Base-by-base conservation (phyloP, 92 coral and sea anemone genomes). In the Bergia puertoricense region DNA sequence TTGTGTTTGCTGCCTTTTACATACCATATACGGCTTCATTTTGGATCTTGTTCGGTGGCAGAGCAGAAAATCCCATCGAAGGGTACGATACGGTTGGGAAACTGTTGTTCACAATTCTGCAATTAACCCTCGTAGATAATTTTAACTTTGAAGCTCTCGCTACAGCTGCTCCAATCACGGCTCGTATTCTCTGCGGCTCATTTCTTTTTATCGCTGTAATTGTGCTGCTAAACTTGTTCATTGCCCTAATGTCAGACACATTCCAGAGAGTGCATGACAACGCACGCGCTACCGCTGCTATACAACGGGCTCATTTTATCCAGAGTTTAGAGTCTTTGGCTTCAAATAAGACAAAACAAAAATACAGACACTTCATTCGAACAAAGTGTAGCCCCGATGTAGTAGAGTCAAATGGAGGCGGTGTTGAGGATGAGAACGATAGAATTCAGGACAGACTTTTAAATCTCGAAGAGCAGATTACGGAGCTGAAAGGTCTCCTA, bases 181-280 rank as follows among this genome's bases (percentile, higher is more conserved):
- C 98, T 8, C 92, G 93, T 30, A 65, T 95, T 44, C 91, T 95
- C 41, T 93, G 94, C 69, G 98, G 98, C 36, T 76, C 98, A 0
- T 95, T 89, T 81, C 89, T 95, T 6, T 79, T 92, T 10, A 74
- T 95, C 48, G 90, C 93, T 18, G 95, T 94, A 1, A 91, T 95
- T 48, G 92, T 95, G n/a, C 86, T 95, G 22, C 79, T 95, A 86
- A 95, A 95, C 86, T 76, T 95, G 38, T 92, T 93, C 85, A 95
- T 95, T 59, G 98, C 98, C 16, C 88, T 95, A 10, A 85, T 93
- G 82, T 93, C 96, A 20, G 93, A 95, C 91, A 95, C 98, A 16
- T 95, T 95, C 74, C 98, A 93, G 78, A 76, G 95, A 48, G 98
- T 95, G 30, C 94, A 93, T 79, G 98, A 95, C 88, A 95, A 95